Conservation (phyloP, 2,113 vertebrate species). For the Microtus ochrogaster region DNA sequence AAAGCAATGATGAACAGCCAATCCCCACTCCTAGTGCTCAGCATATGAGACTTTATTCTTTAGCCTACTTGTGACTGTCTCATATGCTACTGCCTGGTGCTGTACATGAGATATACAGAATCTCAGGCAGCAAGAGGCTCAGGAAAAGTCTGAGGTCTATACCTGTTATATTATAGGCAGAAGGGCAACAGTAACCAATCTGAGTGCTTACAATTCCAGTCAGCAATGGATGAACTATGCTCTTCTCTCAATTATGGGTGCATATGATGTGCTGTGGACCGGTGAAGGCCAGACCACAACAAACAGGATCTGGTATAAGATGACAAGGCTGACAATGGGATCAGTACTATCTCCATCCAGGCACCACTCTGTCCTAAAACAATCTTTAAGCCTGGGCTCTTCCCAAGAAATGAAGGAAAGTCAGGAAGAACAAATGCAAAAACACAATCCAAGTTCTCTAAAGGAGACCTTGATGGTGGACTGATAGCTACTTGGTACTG, state of each 20-base stretch:
- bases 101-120: neutral
- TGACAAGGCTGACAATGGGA: neutral
- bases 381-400: neutral
- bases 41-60: conserved; percentile 9
- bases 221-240: neutral
- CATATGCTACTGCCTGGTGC: neutral
- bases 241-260: neutral
- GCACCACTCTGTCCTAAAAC: neutral
- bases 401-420: neutral
- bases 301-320: neutral
- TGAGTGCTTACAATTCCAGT: neutral
- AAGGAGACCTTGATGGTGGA: neutral
- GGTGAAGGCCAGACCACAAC: neutral
- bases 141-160: neutral
- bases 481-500: neutral
- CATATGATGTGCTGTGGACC: neutral
- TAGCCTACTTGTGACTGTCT: neutral
- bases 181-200: neutral
- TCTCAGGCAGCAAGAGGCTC: neutral
- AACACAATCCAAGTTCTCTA: neutral
- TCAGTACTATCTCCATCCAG: neutral
- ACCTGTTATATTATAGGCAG: neutral
- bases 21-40: neutral
- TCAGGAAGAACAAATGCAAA: neutral
- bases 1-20: neutral